These are phyloP conservation scores for Melinaea marsaeus DNA, from an alignment of 2,888 invertebrate species.

Conservation along the genomic window DNA sequence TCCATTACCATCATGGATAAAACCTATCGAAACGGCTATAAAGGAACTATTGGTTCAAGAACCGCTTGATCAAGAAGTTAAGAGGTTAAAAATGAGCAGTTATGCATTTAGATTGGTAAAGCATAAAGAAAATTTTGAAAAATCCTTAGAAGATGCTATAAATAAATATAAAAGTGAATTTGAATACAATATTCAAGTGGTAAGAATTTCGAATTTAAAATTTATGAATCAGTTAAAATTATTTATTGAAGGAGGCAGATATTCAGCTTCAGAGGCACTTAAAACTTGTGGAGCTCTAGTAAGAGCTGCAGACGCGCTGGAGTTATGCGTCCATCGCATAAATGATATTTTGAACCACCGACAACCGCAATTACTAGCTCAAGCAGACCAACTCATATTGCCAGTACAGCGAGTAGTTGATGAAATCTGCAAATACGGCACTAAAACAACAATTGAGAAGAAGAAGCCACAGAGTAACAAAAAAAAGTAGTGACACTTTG, in stretches of 20 bases:
- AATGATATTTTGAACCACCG: constrained; percentile 48
- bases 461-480: constrained; percentile 33
- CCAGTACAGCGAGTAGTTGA: constrained; percentile 47
- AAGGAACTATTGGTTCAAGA: constrained; percentile 39
- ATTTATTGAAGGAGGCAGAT: constrained; percentile 55
- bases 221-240: constrained; percentile 51
- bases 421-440: constrained; percentile 39
- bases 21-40: constrained; percentile 43
- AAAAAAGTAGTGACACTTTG: constrained; percentile 22
- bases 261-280: constrained; percentile 50
- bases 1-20: constrained; percentile 51
- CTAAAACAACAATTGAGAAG: constrained; percentile 36
- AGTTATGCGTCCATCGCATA: constrained; percentile 41
- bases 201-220: constrained; percentile 57
- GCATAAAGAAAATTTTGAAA: constrained; percentile 49
- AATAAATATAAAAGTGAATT: constrained; percentile 43
- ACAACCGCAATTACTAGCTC: constrained; percentile 42
- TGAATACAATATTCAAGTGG: constrained; percentile 52
- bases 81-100: constrained; percentile 56
- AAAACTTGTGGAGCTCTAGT: constrained; percentile 43
- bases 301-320: constrained; percentile 52
- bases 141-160: constrained; percentile 47
- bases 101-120: constrained; percentile 52
- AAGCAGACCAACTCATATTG: constrained; percentile 46
- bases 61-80: constrained; percentile 44